Evolutionary conservation across 2,888 invertebrate genomes (phyloP).

Genomic region (Herminia tarsipennalis): DNA sequence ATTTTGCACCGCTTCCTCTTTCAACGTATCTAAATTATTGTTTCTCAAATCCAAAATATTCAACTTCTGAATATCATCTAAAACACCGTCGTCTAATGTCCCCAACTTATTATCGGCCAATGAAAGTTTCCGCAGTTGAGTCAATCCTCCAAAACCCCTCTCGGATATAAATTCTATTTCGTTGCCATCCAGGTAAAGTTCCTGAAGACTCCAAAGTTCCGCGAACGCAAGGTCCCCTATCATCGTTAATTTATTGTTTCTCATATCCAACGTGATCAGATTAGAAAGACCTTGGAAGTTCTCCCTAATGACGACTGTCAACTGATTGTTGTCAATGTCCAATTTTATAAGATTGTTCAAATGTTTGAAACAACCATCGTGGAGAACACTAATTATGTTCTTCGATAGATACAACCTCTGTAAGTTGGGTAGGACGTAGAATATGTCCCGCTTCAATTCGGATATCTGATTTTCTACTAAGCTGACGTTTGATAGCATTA

Average conservation of each 20-base stretch:
- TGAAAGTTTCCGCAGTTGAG: constrained; percentile 89
- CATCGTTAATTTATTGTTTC: constrained; percentile 91
- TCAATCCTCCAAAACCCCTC: constrained; percentile 91
- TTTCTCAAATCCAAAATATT: constrained; percentile 91
- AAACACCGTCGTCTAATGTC: constrained; percentile 89
- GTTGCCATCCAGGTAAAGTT: constrained; percentile 90
- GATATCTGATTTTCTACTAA: constrained; percentile 91
- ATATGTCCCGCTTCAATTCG: constrained; percentile 90
- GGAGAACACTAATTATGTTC: constrained; percentile 93
- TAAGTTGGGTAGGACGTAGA: constrained; percentile 90
- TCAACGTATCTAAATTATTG: constrained; percentile 91
- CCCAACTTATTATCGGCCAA: constrained; percentile 91
- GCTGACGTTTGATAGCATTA: constrained; percentile 89
- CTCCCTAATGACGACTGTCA: constrained; percentile 90
- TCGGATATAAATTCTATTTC: constrained; percentile 91
- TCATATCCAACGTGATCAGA: constrained; percentile 90
- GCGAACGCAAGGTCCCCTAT: constrained; percentile 93
- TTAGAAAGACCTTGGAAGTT: constrained; percentile 91
- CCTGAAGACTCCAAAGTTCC: constrained; percentile 90
- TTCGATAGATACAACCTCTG: constrained; percentile 92
- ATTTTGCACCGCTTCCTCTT: constrained; percentile 89
- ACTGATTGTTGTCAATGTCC: constrained; percentile 91
- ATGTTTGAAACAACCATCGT: constrained; percentile 93
- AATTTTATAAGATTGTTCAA: constrained; percentile 91
- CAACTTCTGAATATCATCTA: constrained; percentile 89